phyloP scores from a whole-genome alignment of 2,888 invertebrate genomes.

The Cheilosia vernalis region DNA sequence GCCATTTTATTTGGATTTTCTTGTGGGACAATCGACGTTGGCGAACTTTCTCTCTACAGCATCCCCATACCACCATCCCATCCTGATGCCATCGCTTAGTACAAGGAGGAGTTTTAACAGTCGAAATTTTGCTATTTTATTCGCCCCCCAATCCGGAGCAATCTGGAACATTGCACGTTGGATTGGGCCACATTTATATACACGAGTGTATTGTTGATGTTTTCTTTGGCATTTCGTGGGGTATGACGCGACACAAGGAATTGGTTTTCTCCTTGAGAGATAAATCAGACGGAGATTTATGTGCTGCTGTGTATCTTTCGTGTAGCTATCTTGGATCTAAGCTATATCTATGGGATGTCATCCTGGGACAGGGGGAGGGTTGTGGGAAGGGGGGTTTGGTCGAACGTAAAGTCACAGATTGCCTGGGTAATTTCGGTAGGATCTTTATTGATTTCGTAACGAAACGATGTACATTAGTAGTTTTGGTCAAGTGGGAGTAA shows the following conservation, averaged over 20 bases:
- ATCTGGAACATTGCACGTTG: conserved; percentile 59
- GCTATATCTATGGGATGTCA: conserved; percentile 57
- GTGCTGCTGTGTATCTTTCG: conserved; percentile 75
- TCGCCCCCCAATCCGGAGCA: conserved; percentile 10
- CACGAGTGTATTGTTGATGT: conserved; percentile 67
- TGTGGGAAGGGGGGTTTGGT: conserved; percentile 6
- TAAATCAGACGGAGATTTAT: conserved; percentile 76
- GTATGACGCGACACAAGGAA: conserved; percentile 63
- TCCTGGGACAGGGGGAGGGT: background rate
- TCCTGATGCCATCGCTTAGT: background rate
- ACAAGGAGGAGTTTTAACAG: conserved; percentile 57
- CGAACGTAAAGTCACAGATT: conserved; percentile 49
- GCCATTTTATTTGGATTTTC: conserved; percentile 73
- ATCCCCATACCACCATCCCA: background rate
- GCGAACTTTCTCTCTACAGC: conserved; percentile 51
- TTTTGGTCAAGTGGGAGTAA: conserved; percentile 25
- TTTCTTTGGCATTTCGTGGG: conserved; percentile 57
- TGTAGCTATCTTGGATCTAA: conserved; percentile 65
- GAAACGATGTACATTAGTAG: conserved; percentile 31
- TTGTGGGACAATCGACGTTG: conserved; percentile 60
- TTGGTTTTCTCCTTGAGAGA: conserved; percentile 74
- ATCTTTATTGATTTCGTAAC: conserved; percentile 56
- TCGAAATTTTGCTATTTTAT: conserved; percentile 47
- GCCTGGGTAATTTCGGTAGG: conserved; percentile 44
- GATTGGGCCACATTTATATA: conserved; percentile 38